These are phyloP conservation scores for Ormyrus thymus DNA, from an alignment of 2,888 invertebrate genomes.

Conservation along the genomic window DNA sequence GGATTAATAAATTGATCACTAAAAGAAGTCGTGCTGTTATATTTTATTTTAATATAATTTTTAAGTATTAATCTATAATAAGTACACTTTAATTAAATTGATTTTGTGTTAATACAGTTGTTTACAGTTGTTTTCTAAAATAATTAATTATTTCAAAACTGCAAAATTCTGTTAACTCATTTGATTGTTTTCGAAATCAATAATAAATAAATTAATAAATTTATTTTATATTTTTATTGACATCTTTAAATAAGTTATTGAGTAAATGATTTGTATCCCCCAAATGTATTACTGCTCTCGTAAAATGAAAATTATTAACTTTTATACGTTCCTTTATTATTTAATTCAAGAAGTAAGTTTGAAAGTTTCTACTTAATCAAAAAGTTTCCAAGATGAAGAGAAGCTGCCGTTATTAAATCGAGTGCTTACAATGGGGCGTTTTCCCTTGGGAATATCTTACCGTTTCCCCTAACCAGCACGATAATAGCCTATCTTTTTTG, in stretches of 20 bases:
- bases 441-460: constrained; percentile 1
- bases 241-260: no score
- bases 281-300: background rate
- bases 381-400: constrained; percentile 6
- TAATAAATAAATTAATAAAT: background rate
- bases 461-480: background rate
- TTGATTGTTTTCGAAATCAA: background rate
- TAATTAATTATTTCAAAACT: no score
- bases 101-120: no score
- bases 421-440: background rate
- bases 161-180: no score
- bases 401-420: constrained; percentile 17
- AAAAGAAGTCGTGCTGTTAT: no score
- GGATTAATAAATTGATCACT: no score
- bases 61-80: no score
- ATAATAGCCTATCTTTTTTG: constrained; percentile 1
- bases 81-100: no score
- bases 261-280: no score
- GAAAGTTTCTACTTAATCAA: constrained; percentile 34
- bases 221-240: background rate
- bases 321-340: background rate
- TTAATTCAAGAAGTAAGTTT: constrained; percentile 12
- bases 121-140: no score
- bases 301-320: constrained; percentile 6
- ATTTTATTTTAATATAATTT: no score